Percentiles rank a stretch among this genome's conserved stretches.
These are phyloP conservation scores for Saccostrea cuccullata DNA, from an alignment of 1,140 invertebrate genomes.

Conservation along the genomic window DNA sequence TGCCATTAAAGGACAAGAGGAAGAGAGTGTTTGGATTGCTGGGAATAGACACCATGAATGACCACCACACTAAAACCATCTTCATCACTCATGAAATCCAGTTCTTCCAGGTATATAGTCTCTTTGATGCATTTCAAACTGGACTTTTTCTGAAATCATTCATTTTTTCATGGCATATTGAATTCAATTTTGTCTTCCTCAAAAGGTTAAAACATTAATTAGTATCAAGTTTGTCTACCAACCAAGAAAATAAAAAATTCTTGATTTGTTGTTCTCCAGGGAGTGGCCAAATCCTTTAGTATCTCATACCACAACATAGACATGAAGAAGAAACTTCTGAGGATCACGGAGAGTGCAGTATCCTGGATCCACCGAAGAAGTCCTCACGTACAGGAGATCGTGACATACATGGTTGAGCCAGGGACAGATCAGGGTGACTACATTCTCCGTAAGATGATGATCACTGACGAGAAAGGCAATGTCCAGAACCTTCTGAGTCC, in stretches of 20 bases:
- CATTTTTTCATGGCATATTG: too few relatives aligned
- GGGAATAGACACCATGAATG: conserved; percentile 76
- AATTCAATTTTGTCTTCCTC: too few relatives aligned
- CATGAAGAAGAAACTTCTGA: conserved; percentile 73
- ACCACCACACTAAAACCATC: conserved; percentile 74
- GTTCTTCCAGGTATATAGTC: conserved; percentile 76
- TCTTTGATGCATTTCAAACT: not conserved
- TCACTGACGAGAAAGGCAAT: conserved; percentile 69
- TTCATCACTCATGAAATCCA: conserved; percentile 79
- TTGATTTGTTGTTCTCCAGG: conserved; percentile 59
- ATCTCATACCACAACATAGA: conserved; percentile 77
- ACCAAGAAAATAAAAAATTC: not conserved
- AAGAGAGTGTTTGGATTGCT: conserved; percentile 78
- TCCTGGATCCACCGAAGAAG: conserved; percentile 77
- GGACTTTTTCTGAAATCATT: not conserved
- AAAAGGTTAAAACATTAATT: too few relatives aligned
- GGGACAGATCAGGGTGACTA: conserved; percentile 68
- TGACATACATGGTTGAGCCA: conserved; percentile 77
- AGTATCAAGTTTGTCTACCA: too few relatives aligned
- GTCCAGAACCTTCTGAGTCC: conserved; percentile 67
- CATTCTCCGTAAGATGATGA: conserved; percentile 75
- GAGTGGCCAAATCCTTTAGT: conserved; percentile 77
- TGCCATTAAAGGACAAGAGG: conserved; percentile 76
- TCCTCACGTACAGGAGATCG: conserved; percentile 72
- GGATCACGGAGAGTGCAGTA: conserved; percentile 76